Percentiles rank a stretch among this genome's conserved stretches.
phyloP scores from a whole-genome alignment of 2,888 invertebrate genomes.

The Netelia fuscicornis region DNA sequence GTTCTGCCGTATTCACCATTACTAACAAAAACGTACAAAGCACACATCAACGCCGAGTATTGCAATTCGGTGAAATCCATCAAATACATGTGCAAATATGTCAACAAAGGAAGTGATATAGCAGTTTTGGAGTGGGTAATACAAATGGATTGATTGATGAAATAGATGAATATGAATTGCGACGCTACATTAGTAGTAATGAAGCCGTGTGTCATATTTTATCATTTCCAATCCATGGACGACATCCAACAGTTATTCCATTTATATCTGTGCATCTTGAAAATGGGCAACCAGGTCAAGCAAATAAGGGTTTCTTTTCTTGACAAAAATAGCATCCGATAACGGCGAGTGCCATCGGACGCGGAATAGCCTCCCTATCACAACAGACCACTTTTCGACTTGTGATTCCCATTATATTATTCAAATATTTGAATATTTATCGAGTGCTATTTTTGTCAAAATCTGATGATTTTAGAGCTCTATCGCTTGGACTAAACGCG shows the following conservation, averaged over 20 bases:
- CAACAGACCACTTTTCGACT: too few relatives aligned
- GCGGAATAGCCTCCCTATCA: too few relatives aligned
- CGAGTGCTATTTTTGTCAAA: too few relatives aligned
- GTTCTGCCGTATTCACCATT: constrained; percentile 20
- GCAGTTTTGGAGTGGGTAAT: not conserved
- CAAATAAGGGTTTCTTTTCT: too few relatives aligned
- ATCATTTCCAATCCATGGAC: constrained; percentile 29
- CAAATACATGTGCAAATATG: too few relatives aligned
- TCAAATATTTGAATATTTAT: too few relatives aligned
- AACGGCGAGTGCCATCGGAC: too few relatives aligned
- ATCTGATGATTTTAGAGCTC: too few relatives aligned
- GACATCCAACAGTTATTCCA: constrained; percentile 74
- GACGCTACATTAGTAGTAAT: constrained; percentile 75
- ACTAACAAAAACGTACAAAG: constrained; percentile 16
- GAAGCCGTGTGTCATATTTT: constrained; percentile 76
- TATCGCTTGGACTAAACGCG: too few relatives aligned
- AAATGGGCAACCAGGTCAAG: constrained; percentile 69
- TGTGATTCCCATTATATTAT: too few relatives aligned
- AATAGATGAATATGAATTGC: constrained; percentile 73
- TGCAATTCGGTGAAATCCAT: constrained; percentile 18
- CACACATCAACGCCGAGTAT: constrained; percentile 31
- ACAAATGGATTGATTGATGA: constrained; percentile 66
- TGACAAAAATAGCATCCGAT: too few relatives aligned
- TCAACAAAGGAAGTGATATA: too few relatives aligned
- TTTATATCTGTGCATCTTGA: constrained; percentile 73